phyloP scores from a whole-genome alignment of 2,888 invertebrate species.

The Eudemis profundana region DNA sequence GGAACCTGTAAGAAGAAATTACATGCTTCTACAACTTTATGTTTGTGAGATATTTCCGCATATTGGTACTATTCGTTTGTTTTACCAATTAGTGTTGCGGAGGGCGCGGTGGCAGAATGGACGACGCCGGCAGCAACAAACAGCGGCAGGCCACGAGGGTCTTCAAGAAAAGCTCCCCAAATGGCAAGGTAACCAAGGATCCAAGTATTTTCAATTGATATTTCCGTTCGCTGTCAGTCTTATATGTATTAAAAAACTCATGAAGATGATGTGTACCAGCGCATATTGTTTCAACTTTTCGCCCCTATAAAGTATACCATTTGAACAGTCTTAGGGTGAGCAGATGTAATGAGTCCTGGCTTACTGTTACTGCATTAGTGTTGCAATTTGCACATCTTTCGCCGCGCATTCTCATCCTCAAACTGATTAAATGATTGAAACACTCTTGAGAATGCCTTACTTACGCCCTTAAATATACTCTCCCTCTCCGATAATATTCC shows the following conservation, averaged over 20 bases:
- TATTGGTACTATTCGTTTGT: not conserved
- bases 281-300: no score
- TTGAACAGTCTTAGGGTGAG: no score
- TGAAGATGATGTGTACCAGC: no score
- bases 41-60: not conserved
- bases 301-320: no score
- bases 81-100: constrained; percentile 69
- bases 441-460: not conserved
- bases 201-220: not conserved
- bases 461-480: constrained; percentile 1
- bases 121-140: constrained; percentile 89
- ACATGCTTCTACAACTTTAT: no score
- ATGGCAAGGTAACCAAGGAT: constrained; percentile 92
- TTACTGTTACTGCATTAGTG: no score
- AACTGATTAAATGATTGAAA: not conserved
- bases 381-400: no score
- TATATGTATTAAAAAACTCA: no score
- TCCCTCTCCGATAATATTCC: constrained; percentile 11
- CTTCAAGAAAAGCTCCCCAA: constrained; percentile 98
- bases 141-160: constrained; percentile 93
- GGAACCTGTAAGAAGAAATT: no score
- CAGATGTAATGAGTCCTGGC: no score
- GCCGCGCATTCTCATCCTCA: not conserved
- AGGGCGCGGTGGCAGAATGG: constrained; percentile 87
- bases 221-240: no score